Percentiles rank a stretch among this genome's conserved stretches.
These are phyloP conservation scores for Coenonympha arcania DNA, from an alignment of 2,888 invertebrate genomes.

Conservation along the genomic window DNA sequence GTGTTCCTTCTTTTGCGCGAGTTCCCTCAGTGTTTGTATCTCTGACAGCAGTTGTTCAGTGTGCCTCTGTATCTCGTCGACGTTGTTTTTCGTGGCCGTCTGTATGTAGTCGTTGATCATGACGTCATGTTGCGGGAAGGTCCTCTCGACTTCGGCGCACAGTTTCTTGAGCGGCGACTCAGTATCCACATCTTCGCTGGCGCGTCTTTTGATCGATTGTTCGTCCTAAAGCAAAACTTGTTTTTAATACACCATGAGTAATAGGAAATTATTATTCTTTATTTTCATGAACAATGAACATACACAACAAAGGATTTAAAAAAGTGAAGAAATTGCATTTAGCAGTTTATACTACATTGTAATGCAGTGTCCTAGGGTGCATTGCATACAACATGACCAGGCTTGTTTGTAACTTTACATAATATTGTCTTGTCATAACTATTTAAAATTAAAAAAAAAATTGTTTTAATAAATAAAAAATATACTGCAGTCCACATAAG, in stretches of 20 bases:
- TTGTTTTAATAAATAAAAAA: too few relatives aligned
- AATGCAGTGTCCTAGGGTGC: too few relatives aligned
- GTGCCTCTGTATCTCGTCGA: conserved; percentile 76
- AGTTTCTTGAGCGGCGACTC: conserved; percentile 68
- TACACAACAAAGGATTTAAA: too few relatives aligned
- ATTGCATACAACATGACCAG: too few relatives aligned
- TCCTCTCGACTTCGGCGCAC: conserved; percentile 68
- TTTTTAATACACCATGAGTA: background rate
- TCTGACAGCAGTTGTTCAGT: conserved; percentile 78
- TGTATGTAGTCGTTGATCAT: conserved; percentile 78
- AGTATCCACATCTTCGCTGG: conserved; percentile 60
- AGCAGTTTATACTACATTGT: too few relatives aligned
- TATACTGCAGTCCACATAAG: too few relatives aligned
- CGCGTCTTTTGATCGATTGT: conserved; percentile 51
- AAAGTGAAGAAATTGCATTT: too few relatives aligned
- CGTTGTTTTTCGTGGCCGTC: conserved; percentile 74
- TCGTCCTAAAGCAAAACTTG: conserved; percentile 49
- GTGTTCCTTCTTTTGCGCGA: conserved; percentile 85
- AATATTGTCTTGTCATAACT: too few relatives aligned
- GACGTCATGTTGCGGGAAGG: conserved; percentile 73
- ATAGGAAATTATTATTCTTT: background rate
- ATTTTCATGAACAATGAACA: too few relatives aligned
- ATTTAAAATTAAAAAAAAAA: too few relatives aligned
- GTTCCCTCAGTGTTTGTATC: conserved; percentile 80
- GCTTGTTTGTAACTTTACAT: too few relatives aligned